Conservation (phyloP, 2,888 invertebrate genomes). For the Dasypolia templi region DNA sequence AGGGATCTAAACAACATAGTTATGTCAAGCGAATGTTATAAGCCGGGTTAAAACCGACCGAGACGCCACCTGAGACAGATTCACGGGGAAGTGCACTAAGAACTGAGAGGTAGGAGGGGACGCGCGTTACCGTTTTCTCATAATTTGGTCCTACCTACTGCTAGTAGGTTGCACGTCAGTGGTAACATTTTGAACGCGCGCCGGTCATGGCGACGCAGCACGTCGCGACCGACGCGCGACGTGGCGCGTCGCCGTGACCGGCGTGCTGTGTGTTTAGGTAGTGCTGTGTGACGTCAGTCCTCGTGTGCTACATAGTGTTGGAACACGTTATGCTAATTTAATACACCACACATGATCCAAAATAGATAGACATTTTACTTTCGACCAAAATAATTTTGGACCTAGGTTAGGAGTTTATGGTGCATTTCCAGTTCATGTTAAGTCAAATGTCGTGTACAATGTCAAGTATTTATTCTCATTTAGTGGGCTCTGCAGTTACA, state of each 20-base stretch:
- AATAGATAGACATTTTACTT: background rate
- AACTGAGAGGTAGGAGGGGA: background rate
- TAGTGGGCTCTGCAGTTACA: background rate
- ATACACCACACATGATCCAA: too few relatives aligned
- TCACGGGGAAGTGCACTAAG: background rate
- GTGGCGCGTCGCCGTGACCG: too few relatives aligned
- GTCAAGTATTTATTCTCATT: background rate
- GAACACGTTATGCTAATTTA: constrained; percentile 1
- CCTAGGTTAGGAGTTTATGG: background rate
- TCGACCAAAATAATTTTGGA: background rate
- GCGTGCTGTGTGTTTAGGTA: constrained; percentile 10
- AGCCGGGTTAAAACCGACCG: background rate
- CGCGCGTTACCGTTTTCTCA: background rate
- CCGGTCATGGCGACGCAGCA: background rate
- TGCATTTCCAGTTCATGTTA: background rate
- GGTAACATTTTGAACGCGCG: too few relatives aligned
- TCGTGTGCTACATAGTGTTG: background rate
- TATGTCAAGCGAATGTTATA: background rate
- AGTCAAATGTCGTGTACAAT: background rate
- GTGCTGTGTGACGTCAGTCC: background rate
- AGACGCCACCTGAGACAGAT: background rate
- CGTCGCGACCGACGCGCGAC: too few relatives aligned
- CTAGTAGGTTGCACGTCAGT: too few relatives aligned
- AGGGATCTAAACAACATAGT: background rate
- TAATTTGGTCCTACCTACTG: too few relatives aligned